Evolutionary conservation across 2,797 vertebrate species (phyloP), one percentile per base, ranked within the genome.

Genomic region (Trematomus bernacchii): DNA sequence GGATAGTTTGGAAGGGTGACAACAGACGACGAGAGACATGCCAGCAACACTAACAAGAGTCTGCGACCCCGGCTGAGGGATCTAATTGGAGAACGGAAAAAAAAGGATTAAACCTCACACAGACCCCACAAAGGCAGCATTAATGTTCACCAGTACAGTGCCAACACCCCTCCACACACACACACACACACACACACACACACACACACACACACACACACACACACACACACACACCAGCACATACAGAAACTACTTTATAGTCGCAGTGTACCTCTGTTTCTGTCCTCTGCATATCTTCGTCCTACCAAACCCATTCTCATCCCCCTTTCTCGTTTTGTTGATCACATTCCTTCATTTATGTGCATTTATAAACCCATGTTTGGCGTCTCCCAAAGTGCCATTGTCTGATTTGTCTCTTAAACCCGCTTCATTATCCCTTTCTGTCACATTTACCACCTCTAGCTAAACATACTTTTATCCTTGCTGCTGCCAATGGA

Each of bases 61-160:
- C 76, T 79, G 76, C 27, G 77, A 87, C 85, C 85, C 82, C 61
- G n/a, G 78, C 85, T 71, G 79, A 84, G 83, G 70, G 77, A 92
- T 91, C 87, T 89, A 91, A 91, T 91, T 88, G 86, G 87, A 77
- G 84, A 87, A 83, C 75, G 87, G 88, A 92, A 91, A 92, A n/a
- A n/a, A 91, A 85, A 59, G 86, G 88, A 90, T 91, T 91, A 86
- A 81, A 88, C 79, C 84, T 78, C 82, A 76, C 80, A 73, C 73
- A 85, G 87, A 91, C 83, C 83, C 80, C 85, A 92, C 90, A 92
- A 87, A 92, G 85, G 72, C 87, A 83, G 86, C 86, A 89, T 92
- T 91, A 92, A 89, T 89, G 82, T 86, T 82, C 88, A 75, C 81
- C 19, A 82, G 71, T 84, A 86, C 84, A 86, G 85, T 88, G 85